Base-by-base conservation (phyloP, 2,113 vertebrate species). In the Geothlypis trichas region DNA sequence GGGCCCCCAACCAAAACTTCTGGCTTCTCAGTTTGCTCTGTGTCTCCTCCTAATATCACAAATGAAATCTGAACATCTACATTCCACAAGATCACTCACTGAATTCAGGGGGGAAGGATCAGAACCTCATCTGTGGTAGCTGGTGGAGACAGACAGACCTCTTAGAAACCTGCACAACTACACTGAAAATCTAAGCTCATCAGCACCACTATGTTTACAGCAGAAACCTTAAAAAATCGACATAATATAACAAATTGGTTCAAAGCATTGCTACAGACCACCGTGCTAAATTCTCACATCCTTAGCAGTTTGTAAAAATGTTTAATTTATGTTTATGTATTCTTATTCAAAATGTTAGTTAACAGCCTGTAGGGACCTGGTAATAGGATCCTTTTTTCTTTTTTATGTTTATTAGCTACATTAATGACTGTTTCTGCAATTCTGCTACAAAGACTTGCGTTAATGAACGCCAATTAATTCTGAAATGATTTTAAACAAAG, bases 381-480 rank as follows among this genome's bases (percentile, higher is more conserved):
- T 98, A 98, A 98, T 98, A 98, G 97, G 98, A 98, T 97, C 97
- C 96, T 98, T 98, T 96, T 97, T 98, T 98, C 97, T 98, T 98
- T 97, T 98, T 98, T 98, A 98, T 98, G 98, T 98, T 98, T 98
- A 98, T 98, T 98, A 98, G 98, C 95, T 98, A 98, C 98, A 98
- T 98, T 98, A 98, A 98, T 98, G 98, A 98, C 98, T 98, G 97
- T 98, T 98, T 98, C 98, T 98, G 96, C 97, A 98, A 97, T 98
- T 98, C 97, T 84, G 97, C 97, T 97, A 98, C 97, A 98, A 98
- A 98, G 97, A 97, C 96, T 98, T 97, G 95, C 80, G 92, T 98
- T 98, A 98, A 98, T 98, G 98, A 98, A 98, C 51, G 42, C 96
- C 98, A 98, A 98, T 99, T 98, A 98, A 98, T 98, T 98, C 97